Percentiles rank a stretch among this genome's conserved stretches.
Evolutionary conservation across 2,888 invertebrate species (phyloP).

Genomic region (Orthonevra nobilis): DNA sequence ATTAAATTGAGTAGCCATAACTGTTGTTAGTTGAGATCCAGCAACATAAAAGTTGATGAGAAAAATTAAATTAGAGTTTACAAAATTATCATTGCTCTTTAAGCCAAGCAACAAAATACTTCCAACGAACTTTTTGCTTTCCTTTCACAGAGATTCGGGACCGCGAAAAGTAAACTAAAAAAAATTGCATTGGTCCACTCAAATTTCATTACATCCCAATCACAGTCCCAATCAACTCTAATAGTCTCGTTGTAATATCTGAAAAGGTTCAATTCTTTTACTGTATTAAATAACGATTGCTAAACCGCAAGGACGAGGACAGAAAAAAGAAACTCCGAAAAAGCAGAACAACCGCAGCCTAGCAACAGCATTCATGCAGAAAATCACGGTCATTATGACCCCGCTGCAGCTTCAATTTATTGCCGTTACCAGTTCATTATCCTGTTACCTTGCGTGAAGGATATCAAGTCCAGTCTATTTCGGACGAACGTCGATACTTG

Average conservation of each 20-base stretch:
- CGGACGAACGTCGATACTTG: constrained; percentile 16
- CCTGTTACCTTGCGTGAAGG: constrained; percentile 31
- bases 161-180: neutral
- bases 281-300: constrained; percentile 38
- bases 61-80: no score
- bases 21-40: no score
- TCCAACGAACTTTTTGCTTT: no score
- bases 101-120: no score
- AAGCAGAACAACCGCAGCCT: constrained; percentile 31
- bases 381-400: constrained; percentile 59
- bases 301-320: neutral
- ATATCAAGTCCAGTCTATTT: constrained; percentile 27
- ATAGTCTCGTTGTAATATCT: constrained; percentile 23
- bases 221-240: constrained; percentile 25
- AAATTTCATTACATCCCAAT: constrained; percentile 1
- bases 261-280: constrained; percentile 12
- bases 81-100: no score
- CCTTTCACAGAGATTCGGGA: no score
- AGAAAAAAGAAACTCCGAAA: neutral
- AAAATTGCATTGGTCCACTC: constrained; percentile 18
- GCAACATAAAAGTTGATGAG: no score
- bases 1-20: no score
- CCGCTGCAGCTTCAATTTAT: constrained; percentile 27
- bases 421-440: constrained; percentile 14
- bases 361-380: constrained; percentile 52